A percentile compares a stretch with the other conserved stretches of the same genome.
Evolutionary conservation across 2,888 invertebrate genomes (phyloP).

Genomic region (Keiferia lycopersicella): DNA sequence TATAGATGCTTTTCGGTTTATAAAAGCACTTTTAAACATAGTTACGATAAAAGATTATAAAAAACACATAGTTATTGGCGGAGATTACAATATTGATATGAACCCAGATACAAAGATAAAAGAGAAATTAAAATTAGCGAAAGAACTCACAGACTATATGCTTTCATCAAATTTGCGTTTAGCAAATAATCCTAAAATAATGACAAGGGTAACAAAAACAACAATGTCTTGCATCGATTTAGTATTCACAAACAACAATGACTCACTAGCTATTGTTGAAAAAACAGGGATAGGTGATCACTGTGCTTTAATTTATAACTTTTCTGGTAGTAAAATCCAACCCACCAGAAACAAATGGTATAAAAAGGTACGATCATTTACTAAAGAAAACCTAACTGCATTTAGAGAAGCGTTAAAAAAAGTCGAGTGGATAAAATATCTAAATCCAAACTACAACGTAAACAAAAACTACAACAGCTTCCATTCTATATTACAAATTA

Average conservation of each 20-base stretch:
- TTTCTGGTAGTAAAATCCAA: background rate
- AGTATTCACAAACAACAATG: background rate
- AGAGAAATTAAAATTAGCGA: background rate
- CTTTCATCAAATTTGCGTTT: background rate
- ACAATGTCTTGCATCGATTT: background rate
- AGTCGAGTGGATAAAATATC: background rate
- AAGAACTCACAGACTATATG: background rate
- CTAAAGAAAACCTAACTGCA: background rate
- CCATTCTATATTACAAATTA: background rate
- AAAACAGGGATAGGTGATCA: background rate
- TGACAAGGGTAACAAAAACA: background rate
- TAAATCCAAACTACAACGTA: background rate
- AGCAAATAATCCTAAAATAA: background rate
- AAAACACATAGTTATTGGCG: background rate
- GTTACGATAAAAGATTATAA: background rate
- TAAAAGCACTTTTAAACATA: background rate
- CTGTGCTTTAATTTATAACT: background rate
- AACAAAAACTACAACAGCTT: background rate
- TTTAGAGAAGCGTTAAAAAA: background rate
- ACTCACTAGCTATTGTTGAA: background rate
- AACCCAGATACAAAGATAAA: background rate
- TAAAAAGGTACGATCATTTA: background rate
- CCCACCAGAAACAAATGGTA: background rate
- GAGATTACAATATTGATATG: background rate
- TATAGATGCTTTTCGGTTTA: background rate